phyloP scores from a whole-genome alignment of 2,113 vertebrate genomes.

The Esox niger region DNA sequence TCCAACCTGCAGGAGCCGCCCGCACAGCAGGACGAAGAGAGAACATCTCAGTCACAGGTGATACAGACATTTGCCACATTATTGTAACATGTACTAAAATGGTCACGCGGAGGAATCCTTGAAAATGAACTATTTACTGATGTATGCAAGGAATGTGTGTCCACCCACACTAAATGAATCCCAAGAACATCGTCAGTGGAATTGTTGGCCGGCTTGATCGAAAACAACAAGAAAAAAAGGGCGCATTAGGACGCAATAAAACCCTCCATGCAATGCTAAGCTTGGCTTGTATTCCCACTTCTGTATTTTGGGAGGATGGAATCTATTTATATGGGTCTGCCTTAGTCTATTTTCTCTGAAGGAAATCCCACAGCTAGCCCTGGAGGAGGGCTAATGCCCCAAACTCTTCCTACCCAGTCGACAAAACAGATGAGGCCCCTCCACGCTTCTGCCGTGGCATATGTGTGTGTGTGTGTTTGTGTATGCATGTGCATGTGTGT shows the following conservation, averaged over 20 bases:
- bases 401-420: constrained; percentile 61
- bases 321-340: constrained; percentile 62
- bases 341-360: constrained; percentile 56
- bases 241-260: constrained; percentile 24
- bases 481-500: background rate
- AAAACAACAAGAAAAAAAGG: constrained; percentile 18
- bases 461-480: background rate
- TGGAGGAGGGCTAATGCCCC: constrained; percentile 47
- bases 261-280: constrained; percentile 39
- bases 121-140: too few relatives aligned
- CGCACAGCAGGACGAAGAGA: constrained; percentile 22
- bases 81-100: too few relatives aligned
- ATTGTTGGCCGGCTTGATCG: background rate
- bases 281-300: constrained; percentile 1
- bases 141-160: too few relatives aligned
- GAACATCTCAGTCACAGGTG: constrained; percentile 31
- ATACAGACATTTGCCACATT: constrained; percentile 7
- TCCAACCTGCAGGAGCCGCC: constrained; percentile 59
- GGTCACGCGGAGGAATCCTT: too few relatives aligned
- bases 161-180: too few relatives aligned
- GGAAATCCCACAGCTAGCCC: constrained; percentile 58
- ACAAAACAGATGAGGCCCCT: constrained; percentile 45
- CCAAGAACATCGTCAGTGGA: too few relatives aligned
- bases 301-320: constrained; percentile 42
- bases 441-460: constrained; percentile 27